A percentile compares a stretch with the other conserved stretches of the same genome.
These are phyloP conservation scores for Sarotherodon lohbergeri DNA, from an alignment of 2,113 vertebrate genomes.

Conservation along the genomic window DNA sequence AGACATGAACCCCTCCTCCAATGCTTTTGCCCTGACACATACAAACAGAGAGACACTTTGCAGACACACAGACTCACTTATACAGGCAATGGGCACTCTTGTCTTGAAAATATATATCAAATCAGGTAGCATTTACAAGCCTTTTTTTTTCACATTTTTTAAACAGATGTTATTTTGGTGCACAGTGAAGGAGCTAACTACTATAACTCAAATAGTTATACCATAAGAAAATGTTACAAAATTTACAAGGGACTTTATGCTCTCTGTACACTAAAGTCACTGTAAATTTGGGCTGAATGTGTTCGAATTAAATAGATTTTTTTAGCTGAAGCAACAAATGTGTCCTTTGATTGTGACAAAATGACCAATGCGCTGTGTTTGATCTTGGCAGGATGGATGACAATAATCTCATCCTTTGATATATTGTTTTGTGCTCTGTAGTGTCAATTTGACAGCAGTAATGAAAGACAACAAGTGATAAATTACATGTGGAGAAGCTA, in stretches of 20 bases:
- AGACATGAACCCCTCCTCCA: slow-evolving; percentile 10
- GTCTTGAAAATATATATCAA: slow-evolving; percentile 2
- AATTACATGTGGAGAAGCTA: neutral
- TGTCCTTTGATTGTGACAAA: neutral
- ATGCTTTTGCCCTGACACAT: slow-evolving; percentile 7
- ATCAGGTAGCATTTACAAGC: neutral
- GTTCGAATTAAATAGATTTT: neutral
- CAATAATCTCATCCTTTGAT: neutral
- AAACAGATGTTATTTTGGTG: neutral
- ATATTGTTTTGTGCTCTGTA: neutral
- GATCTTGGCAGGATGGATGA: neutral
- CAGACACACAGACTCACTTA: slow-evolving; percentile 14
- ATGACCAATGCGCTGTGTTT: neutral
- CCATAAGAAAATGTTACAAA: neutral
- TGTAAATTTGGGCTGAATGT: neutral
- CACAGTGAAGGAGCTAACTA: neutral
- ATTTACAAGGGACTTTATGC: neutral
- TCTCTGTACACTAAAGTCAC: neutral
- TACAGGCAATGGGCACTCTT: neutral
- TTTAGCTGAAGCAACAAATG: neutral
- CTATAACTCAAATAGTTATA: neutral
- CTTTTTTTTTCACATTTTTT: neutral
- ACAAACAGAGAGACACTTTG: slow-evolving; percentile 26
- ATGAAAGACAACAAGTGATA: neutral
- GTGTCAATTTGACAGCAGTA: neutral